phyloP scores from a whole-genome alignment of 2,797 vertebrate genomes.

The Chromobotia macracanthus region DNA sequence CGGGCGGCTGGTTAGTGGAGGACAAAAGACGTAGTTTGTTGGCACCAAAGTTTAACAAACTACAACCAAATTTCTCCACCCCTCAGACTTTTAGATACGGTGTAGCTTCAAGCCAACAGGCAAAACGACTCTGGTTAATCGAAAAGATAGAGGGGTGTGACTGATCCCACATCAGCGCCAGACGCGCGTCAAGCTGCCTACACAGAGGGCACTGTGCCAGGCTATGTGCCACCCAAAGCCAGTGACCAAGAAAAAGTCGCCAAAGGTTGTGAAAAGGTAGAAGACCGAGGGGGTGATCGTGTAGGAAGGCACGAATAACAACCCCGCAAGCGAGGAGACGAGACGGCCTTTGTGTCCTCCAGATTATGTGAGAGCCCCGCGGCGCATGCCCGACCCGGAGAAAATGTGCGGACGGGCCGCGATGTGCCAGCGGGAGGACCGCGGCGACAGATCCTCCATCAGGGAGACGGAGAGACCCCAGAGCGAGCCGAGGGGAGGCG shows the following conservation, averaged over 20 bases:
- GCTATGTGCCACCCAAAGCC: slow-evolving; percentile 84
- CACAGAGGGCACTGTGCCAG: slow-evolving; percentile 72
- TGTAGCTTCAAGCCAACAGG: slow-evolving; percentile 38
- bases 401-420: slow-evolving; percentile 74
- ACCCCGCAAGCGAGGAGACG: slow-evolving; percentile 53
- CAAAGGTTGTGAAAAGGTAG: slow-evolving; percentile 87
- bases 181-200: slow-evolving; percentile 79
- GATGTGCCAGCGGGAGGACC: slow-evolving; percentile 61
- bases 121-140: slow-evolving; percentile 6
- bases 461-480: slow-evolving; percentile 60
- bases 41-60: slow-evolving; percentile 42
- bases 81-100: not conserved
- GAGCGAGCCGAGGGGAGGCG: slow-evolving; percentile 59
- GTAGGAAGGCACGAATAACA: too few species aligned
- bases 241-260: slow-evolving; percentile 86
- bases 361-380: slow-evolving; percentile 75
- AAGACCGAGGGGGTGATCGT: slow-evolving; percentile 63
- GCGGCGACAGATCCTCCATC: slow-evolving; percentile 40
- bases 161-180: slow-evolving; percentile 56
- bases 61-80: slow-evolving; percentile 40
- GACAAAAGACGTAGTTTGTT: slow-evolving; percentile 44
- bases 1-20: too few species aligned
- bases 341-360: too few species aligned
- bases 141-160: slow-evolving; percentile 68
- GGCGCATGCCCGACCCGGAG: slow-evolving; percentile 67